Conservation (phyloP, 2,113 vertebrate species). For the Cisticola juncidis region DNA sequence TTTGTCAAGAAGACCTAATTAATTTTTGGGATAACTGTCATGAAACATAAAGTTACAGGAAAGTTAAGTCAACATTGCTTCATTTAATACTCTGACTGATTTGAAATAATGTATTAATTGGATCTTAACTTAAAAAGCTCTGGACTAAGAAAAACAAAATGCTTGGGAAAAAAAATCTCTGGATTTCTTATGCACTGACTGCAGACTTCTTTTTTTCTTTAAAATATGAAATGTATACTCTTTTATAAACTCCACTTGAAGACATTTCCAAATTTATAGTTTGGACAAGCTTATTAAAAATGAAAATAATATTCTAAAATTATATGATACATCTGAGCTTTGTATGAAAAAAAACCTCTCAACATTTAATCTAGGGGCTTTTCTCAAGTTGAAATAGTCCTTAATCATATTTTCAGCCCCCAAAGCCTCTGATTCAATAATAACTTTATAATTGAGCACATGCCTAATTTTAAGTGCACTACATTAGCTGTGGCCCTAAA, state of each 20-base stretch:
- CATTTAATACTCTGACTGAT: neutral
- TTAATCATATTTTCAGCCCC: constrained; percentile 35
- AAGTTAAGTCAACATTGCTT: constrained; percentile 15
- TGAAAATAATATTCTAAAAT: constrained; percentile 47
- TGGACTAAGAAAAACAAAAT: constrained; percentile 34
- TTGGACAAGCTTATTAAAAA: constrained; percentile 35
- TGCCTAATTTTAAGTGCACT: constrained; percentile 11
- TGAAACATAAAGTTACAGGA: neutral
- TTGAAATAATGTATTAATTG: constrained; percentile 20
- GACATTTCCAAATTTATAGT: constrained; percentile 25
- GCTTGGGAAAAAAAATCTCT: constrained; percentile 11
- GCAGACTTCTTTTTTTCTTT: constrained; percentile 24
- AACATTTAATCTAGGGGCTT: neutral
- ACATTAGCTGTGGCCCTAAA: neutral
- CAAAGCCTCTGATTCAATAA: constrained; percentile 15
- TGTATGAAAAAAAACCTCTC: neutral
- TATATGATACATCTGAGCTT: neutral
- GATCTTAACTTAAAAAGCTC: constrained; percentile 31
- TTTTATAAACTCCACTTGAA: constrained; percentile 19
- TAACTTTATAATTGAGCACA: constrained; percentile 31
- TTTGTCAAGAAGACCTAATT: neutral
- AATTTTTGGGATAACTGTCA: constrained; percentile 10
- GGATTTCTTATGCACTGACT: neutral
- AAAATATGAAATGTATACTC: constrained; percentile 37
- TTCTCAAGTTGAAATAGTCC: constrained; percentile 22